Evolutionary conservation across 2,113 vertebrate species (phyloP).

Genomic region (Australoheros scitulus): DNA sequence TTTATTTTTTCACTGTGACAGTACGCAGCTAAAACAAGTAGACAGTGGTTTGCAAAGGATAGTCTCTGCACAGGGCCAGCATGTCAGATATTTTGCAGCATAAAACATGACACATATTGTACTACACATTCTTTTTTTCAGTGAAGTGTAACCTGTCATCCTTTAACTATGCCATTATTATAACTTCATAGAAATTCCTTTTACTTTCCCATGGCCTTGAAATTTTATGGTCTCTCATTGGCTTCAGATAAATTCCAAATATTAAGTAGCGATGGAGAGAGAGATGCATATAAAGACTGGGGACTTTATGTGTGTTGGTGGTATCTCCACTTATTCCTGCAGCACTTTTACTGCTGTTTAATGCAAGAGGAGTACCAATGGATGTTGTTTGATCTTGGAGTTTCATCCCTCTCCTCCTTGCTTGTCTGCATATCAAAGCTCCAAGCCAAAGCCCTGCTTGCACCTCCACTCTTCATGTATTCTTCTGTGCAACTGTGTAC

Average conservation of each 20-base stretch:
- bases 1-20: not conserved
- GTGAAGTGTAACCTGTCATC: not conserved
- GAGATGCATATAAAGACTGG: not conserved
- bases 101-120: no score
- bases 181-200: not conserved
- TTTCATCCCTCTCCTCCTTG: constrained; percentile 17
- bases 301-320: not conserved
- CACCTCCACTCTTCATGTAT: not conserved
- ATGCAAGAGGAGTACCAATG: not conserved
- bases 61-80: not conserved
- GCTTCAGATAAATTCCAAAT: not conserved
- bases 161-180: not conserved
- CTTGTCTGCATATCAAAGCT: constrained; percentile 37
- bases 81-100: not conserved
- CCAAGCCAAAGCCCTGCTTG: not conserved
- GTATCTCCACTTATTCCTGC: not conserved
- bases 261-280: not conserved
- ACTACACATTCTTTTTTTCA: no score
- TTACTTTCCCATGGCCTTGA: not conserved
- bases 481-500: not conserved
- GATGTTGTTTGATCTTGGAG: constrained; percentile 37
- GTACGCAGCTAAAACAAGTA: not conserved
- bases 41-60: not conserved
- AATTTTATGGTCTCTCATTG: not conserved
- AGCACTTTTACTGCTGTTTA: constrained; percentile 1